Evolutionary conservation across 2,888 invertebrate genomes (phyloP).

Genomic region (Germaria angustata): DNA sequence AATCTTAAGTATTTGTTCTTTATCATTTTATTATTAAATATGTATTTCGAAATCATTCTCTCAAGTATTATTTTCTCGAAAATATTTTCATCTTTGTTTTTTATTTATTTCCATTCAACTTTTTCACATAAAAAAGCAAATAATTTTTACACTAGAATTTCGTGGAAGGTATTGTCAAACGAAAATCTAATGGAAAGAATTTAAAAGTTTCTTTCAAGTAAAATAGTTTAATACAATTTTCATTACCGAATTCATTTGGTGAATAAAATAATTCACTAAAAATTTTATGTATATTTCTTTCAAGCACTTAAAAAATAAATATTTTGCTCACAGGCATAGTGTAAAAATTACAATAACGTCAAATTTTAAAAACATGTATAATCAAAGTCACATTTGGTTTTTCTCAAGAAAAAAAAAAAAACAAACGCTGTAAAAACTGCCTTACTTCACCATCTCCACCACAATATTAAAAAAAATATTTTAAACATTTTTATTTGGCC

Average conservation of each 20-base stretch:
- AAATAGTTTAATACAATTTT: neutral
- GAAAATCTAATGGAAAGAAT: neutral
- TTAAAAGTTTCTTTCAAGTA: neutral
- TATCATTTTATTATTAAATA: slow-evolving; percentile 31
- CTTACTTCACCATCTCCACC: slow-evolving; percentile 58
- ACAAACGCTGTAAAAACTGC: slow-evolving; percentile 67
- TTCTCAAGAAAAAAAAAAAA: slow-evolving; percentile 47
- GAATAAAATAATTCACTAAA: no score
- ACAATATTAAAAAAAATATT: slow-evolving; percentile 27
- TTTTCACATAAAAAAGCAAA: slow-evolving; percentile 8
- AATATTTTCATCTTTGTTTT: no score
- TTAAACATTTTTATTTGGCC: slow-evolving; percentile 2
- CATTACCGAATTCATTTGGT: neutral
- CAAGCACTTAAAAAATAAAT: slow-evolving; percentile 30
- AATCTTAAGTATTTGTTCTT: slow-evolving; percentile 44
- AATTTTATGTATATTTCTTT: neutral
- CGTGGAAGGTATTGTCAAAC: neutral
- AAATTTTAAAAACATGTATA: neutral
- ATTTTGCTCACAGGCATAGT: slow-evolving; percentile 63
- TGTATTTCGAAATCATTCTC: slow-evolving; percentile 22
- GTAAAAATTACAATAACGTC: slow-evolving; percentile 61
- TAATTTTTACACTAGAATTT: slow-evolving; percentile 73
- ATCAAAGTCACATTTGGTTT: slow-evolving; percentile 18
- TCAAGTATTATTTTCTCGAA: slow-evolving; percentile 1
- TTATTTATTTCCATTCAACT: slow-evolving; percentile 48